Evolutionary conservation across 2,113 vertebrate genomes (phyloP).

Genomic region (Chloropsis hardwickii): DNA sequence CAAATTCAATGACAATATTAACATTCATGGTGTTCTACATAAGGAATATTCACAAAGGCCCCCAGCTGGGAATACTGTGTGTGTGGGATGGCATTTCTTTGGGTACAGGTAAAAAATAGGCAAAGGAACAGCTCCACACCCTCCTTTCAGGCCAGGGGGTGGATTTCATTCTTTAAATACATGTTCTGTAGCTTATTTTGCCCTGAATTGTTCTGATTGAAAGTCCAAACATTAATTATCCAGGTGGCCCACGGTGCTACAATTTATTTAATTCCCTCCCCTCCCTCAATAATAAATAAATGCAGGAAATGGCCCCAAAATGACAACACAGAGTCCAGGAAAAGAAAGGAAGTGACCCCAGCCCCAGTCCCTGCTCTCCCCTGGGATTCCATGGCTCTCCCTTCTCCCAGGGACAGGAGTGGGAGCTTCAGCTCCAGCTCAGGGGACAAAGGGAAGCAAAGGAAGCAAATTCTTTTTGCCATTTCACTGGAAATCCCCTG

Average conservation of each 20-base stretch:
- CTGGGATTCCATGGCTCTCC: not conserved
- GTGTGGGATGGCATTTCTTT: constrained; percentile 79
- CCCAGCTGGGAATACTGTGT: constrained; percentile 76
- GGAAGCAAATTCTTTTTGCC: not conserved
- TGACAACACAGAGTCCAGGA: not conserved
- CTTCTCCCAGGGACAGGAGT: not conserved
- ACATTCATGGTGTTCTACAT: constrained; percentile 83
- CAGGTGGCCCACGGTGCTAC: not conserved
- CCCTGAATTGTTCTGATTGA: constrained; percentile 52
- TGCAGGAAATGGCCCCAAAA: not conserved
- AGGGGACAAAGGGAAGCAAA: not conserved
- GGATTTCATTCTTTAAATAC: not conserved
- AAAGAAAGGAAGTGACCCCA: not conserved
- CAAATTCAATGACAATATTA: constrained; percentile 81
- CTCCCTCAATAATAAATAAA: constrained; percentile 7
- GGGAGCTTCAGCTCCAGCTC: not conserved
- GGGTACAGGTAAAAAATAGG: constrained; percentile 76
- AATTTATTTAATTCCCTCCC: not conserved
- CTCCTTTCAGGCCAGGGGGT: constrained; percentile 1
- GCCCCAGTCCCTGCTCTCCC: not conserved
- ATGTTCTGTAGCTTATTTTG: constrained; percentile 6
- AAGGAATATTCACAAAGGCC: constrained; percentile 80
- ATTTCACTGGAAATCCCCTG: not conserved
- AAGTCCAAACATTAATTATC: not conserved
- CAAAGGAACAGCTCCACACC: constrained; percentile 61